phyloP scores from a whole-genome alignment of 2,797 vertebrate genomes.

The Phalanger gymnotis region DNA sequence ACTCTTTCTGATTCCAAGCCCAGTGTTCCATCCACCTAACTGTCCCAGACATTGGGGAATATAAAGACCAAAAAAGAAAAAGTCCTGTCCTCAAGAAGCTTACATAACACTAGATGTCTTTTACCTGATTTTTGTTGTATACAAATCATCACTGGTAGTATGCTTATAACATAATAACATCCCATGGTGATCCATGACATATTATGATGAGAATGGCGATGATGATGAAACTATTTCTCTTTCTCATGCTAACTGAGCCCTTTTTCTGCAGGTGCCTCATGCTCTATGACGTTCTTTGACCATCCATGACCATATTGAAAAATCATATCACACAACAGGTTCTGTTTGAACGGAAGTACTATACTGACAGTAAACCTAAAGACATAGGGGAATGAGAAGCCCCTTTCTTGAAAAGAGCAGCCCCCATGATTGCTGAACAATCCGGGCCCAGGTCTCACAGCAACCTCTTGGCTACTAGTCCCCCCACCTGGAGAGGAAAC shows the following conservation, averaged over 20 bases:
- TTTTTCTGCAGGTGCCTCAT: neutral
- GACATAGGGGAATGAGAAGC: neutral
- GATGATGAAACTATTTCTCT: neutral
- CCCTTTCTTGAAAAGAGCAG: neutral
- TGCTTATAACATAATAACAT: neutral
- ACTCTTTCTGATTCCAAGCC: neutral
- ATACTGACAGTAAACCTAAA: neutral
- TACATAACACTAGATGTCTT: neutral
- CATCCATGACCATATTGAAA: neutral
- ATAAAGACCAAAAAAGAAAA: neutral
- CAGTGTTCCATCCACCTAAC: neutral
- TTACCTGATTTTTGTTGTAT: neutral
- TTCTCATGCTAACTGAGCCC: neutral
- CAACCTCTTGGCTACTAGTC: no score
- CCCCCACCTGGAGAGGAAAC: neutral
- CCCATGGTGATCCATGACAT: neutral
- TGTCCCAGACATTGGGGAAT: neutral
- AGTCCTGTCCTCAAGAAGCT: neutral
- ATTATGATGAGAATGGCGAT: neutral
- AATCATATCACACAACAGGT: neutral
- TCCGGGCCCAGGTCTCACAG: neutral
- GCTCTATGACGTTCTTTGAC: neutral
- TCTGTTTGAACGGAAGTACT: neutral
- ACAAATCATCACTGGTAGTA: neutral
- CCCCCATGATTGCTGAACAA: neutral